Evolutionary conservation across 2,113 vertebrate genomes (phyloP), one percentile per base, ranked within the genome.

Genomic region (Perognathus longimembris): DNA sequence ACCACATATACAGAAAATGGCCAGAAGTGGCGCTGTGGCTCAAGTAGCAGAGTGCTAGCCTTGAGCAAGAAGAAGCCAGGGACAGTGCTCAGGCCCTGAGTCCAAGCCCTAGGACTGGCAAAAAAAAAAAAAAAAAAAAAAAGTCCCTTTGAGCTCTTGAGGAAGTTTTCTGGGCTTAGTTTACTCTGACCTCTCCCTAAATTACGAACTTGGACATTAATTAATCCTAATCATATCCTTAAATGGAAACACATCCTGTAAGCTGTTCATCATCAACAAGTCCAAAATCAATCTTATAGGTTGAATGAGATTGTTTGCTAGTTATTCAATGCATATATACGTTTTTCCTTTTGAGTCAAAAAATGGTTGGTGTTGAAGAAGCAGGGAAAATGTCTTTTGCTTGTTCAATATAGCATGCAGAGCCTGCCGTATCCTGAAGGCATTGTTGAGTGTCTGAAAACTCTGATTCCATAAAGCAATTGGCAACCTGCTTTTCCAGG

Each of bases 181-280:
- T 71, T 84, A 82, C 3, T 82, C 22, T 71, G 22, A 40, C 26
- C 7, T 26, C 50, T 73, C 40, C 11, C 28, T 69, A 80, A 61
- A 86, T 74, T 89, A 93, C 8, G 84, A 9, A 18, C n/a, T 90
- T 90, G 82, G 12, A 8, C 24, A 87, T 79, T 67, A 88, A 64
- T 63, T 71, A 7, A 80, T 3, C 22, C 21, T 70, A 81, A 71
- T 54, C 34, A 45, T 85, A 74, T 89, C 71, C 34, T 85, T 64
- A 85, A 57, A 40, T 82, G 32, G 21, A 50, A 45, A 24, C 36
- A 18, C 42, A 30, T 45, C 21, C 21, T 38, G 20, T 3, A 91
- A 89, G 69, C 30, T 93, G 4, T 10, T 7, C 36, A 87, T 85
- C 57, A 80, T n/a, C 36, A 92, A 20, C 77, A 69, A 78, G 15